Percentiles rank a stretch among this genome's conserved stretches.
These are phyloP conservation scores for Neolamprologus cancellatus DNA, from an alignment of 2,113 vertebrate genomes.

Conservation along the genomic window DNA sequence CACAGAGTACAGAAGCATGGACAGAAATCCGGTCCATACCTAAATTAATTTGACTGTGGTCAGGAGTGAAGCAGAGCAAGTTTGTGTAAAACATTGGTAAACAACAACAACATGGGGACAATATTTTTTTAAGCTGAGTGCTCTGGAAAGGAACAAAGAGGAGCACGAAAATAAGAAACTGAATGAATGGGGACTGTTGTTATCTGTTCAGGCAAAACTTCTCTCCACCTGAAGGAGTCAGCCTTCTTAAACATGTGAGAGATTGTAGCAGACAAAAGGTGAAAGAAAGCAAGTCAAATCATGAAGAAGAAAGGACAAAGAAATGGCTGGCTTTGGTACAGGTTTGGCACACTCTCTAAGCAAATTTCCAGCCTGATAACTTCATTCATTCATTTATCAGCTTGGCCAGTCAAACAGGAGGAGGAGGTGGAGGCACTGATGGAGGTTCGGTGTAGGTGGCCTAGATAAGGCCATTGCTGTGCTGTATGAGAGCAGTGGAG, in stretches of 20 bases:
- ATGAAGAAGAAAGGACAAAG: background rate
- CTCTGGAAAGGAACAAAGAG: background rate
- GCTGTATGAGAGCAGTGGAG: background rate
- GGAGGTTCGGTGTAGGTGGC: slow-evolving; percentile 32
- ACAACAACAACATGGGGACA: background rate
- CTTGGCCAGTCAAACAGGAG: background rate
- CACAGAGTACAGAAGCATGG: background rate
- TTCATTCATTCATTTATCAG: slow-evolving; percentile 43
- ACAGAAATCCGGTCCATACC: background rate
- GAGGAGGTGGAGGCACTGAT: background rate
- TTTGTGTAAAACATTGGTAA: background rate
- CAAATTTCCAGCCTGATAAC: background rate
- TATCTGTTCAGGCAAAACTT: slow-evolving; percentile 9
- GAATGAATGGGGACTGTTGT: slow-evolving; percentile 3
- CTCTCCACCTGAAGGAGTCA: background rate
- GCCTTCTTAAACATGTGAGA: background rate
- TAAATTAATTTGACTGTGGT: background rate
- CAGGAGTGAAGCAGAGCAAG: background rate
- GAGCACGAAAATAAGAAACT: background rate
- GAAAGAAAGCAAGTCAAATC: background rate
- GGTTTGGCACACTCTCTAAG: background rate
- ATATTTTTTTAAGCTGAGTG: background rate
- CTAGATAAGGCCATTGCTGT: slow-evolving; percentile 21
- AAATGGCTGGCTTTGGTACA: background rate
- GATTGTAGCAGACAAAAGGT: background rate